Conservation (phyloP, 2,888 invertebrate genomes). For the Ornithoptera alexandrae region DNA sequence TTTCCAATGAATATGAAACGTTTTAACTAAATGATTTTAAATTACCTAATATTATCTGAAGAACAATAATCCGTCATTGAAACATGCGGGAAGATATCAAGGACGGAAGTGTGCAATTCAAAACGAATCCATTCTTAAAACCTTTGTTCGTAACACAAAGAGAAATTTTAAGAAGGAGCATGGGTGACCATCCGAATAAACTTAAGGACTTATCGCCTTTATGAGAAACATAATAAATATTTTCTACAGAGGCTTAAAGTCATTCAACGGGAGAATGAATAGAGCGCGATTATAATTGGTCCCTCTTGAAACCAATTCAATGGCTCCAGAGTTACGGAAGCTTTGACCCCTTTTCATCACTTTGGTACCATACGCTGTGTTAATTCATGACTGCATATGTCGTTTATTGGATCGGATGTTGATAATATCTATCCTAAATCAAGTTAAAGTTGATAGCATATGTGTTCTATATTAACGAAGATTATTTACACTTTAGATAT, state of each 20-base stretch:
- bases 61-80: conserved; percentile 19
- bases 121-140: conserved; percentile 15
- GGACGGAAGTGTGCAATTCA: conserved; percentile 26
- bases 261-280: conserved; percentile 48
- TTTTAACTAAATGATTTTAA: conserved; percentile 3
- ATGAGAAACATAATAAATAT: conserved; percentile 37
- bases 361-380: not conserved
- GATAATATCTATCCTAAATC: conserved; percentile 17
- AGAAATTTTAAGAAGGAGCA: conserved; percentile 12
- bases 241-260: conserved; percentile 43
- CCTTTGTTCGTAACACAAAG: conserved; percentile 21
- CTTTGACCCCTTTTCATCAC: conserved; percentile 44
- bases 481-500: no score
- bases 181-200: conserved; percentile 5
- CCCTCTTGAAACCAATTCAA: conserved; percentile 52
- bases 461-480: not conserved
- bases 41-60: conserved; percentile 13
- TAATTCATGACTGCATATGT: not conserved
- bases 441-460: not conserved
- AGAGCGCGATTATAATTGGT: conserved; percentile 55
- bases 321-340: conserved; percentile 48
- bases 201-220: conserved; percentile 37
- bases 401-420: conserved; percentile 11
- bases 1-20: not conserved
- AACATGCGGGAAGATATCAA: conserved; percentile 26